Evolutionary conservation across 2,888 invertebrate genomes (phyloP).

Genomic region (Sepioteuthis lessoniana): DNA sequence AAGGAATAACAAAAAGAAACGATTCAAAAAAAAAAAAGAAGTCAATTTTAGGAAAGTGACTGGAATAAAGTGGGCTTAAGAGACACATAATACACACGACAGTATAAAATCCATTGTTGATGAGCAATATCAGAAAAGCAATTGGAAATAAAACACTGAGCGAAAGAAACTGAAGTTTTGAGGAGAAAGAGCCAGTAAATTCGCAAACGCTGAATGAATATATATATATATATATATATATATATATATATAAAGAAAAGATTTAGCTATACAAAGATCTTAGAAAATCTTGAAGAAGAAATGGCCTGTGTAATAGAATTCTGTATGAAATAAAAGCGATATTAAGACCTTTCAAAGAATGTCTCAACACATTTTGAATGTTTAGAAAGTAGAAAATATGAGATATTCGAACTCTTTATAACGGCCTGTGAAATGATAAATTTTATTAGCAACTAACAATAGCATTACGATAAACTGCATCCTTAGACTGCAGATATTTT

Average conservation of each 20-base stretch:
- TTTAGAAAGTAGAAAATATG: background rate
- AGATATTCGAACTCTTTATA: background rate
- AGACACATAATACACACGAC: background rate
- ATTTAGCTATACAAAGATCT: background rate
- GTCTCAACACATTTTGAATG: background rate
- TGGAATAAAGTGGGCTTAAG: background rate
- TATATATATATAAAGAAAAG: background rate
- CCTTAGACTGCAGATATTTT: background rate
- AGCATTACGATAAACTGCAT: background rate
- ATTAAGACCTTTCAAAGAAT: background rate
- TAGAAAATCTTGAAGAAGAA: background rate
- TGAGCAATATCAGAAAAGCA: too few relatives aligned
- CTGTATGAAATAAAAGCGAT: background rate
- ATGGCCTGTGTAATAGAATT: background rate
- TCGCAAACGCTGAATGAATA: background rate
- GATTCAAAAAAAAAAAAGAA: background rate
- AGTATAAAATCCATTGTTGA: background rate
- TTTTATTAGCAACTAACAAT: background rate
- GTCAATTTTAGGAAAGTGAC: background rate
- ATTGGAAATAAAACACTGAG: too few relatives aligned
- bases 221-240: too few relatives aligned
- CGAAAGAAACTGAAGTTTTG: too few relatives aligned
- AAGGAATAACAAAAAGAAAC: background rate
- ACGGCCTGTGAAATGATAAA: background rate
- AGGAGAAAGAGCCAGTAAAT: too few relatives aligned